Conservation (phyloP, 2,888 invertebrate genomes). For the Subacronicta megacephala region DNA sequence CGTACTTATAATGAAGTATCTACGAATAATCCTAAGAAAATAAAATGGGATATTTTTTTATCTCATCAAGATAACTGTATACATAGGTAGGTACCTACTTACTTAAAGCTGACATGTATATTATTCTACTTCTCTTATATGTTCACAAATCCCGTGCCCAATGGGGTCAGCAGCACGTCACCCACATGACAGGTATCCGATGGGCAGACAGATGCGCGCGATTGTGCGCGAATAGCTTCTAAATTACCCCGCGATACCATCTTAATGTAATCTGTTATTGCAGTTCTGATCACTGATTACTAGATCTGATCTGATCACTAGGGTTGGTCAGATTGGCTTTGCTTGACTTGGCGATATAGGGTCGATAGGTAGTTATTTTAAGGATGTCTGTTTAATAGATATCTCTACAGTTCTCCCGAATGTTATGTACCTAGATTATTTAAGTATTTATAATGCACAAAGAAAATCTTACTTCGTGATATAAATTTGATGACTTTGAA, state of each 20-base stretch:
- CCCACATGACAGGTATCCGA: constrained; percentile 43
- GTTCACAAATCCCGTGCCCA: background rate
- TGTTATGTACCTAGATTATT: too few species aligned
- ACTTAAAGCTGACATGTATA: too few species aligned
- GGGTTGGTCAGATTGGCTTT: background rate
- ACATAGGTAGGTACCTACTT: too few species aligned
- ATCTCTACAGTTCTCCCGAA: too few species aligned
- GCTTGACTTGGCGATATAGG: too few species aligned
- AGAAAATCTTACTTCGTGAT: too few species aligned
- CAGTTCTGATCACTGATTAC: constrained; percentile 15
- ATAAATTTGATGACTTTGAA: too few species aligned
- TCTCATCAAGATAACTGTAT: too few species aligned
- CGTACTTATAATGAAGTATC: too few species aligned
- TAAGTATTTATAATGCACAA: too few species aligned
- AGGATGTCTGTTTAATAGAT: background rate
- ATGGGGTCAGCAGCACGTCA: constrained; percentile 17
- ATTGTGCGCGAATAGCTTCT: constrained; percentile 70
- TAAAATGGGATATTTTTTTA: too few species aligned
- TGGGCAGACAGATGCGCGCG: constrained; percentile 67
- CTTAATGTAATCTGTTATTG: constrained; percentile 38
- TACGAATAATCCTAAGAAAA: too few species aligned
- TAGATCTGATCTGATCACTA: constrained; percentile 11
- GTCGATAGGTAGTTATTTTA: background rate
- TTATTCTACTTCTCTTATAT: background rate
- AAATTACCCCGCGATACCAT: constrained; percentile 59